Base-by-base conservation (phyloP, 2,797 vertebrate genomes). In the Sternarchorhynchus goeldii region DNA sequence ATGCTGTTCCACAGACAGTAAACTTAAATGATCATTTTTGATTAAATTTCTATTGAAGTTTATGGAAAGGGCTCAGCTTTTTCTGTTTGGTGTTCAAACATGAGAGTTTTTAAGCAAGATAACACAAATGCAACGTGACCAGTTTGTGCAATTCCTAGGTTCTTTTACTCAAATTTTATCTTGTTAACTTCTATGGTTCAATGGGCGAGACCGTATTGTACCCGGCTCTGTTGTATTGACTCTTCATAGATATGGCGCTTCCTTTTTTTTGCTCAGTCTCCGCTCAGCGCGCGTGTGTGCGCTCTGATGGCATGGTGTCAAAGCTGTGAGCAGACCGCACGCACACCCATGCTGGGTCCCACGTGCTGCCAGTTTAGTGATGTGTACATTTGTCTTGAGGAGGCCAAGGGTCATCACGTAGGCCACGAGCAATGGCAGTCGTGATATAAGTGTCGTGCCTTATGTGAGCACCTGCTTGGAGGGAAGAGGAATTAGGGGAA, bases 341-440 rank as follows among this genome's bases (percentile, higher is more conserved):
- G 56, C 55, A 74, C 6, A 25, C 10, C 18, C 1, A 6, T 45
- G 36, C 45, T 36, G n/a, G 73, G 74, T 18, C 6, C 4, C 2
- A 6, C 75, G 39, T 45, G 20, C 66, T 82, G 36, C 64, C 64
- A 8, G 25, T 68, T 77, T 25, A 73, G 68, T 77, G 80, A 77
- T 25, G 17, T 10, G 0, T 18, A 25, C 14, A 68, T 45, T 29
- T 68, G 41, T 72, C 18, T 59, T 58, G 32, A 55, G 6, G 36
- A 25, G 59, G 31, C 12, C 14, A 36, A 74, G 45, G 80, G 79
- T 76, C 65, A 76, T 79, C 32, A 2, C 39, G 29, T 41, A 31
- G 25, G 41, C 25, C 63, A 60, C 59, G 21, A 20, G 57, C 55
- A 58, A 7, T n/a, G 50, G 64, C 7, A 0, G 64, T 56, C 64